A percentile compares a stretch with the other conserved stretches of the same genome.
phyloP scores from a whole-genome alignment of 2,113 vertebrate species.

The Megaptera novaeangliae region DNA sequence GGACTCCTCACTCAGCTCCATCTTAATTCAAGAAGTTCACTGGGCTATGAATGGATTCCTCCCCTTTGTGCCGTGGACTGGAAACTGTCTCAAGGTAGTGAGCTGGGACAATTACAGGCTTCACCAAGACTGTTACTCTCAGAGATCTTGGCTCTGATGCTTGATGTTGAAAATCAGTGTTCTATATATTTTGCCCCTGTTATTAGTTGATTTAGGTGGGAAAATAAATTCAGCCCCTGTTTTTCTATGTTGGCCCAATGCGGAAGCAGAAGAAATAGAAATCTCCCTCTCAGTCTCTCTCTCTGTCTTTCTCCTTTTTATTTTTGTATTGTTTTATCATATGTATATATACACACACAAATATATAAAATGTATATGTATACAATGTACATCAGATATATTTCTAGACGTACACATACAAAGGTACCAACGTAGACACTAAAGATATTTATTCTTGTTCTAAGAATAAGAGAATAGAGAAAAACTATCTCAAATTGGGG shows the following conservation, averaged over 20 bases:
- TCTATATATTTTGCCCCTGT: not conserved
- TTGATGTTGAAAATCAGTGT: not conserved
- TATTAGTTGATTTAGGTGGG: not conserved
- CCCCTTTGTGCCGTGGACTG: not conserved
- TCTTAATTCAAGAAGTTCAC: not conserved
- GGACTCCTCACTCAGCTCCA: not conserved
- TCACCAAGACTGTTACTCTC: not conserved
- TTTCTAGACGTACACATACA: not conserved
- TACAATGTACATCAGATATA: not conserved
- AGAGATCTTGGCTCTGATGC: not conserved
- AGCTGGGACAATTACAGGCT: not conserved
- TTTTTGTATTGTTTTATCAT: not conserved
- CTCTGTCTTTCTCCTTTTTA: too few species aligned
- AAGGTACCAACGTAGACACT: not conserved
- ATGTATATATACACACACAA: too few species aligned
- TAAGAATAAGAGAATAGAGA: not conserved
- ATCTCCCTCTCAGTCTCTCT: not conserved
- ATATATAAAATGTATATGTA: too few species aligned
- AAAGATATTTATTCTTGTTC: not conserved
- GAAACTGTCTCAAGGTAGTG: not conserved
- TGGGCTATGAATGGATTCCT: too few species aligned
- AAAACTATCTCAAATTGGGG: not conserved
- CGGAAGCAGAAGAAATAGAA: not conserved
- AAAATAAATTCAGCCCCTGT: not conserved
- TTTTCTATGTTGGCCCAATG: not conserved